These are phyloP conservation scores for Catocala fraxini DNA, from an alignment of 2,888 invertebrate genomes.

Conservation along the genomic window DNA sequence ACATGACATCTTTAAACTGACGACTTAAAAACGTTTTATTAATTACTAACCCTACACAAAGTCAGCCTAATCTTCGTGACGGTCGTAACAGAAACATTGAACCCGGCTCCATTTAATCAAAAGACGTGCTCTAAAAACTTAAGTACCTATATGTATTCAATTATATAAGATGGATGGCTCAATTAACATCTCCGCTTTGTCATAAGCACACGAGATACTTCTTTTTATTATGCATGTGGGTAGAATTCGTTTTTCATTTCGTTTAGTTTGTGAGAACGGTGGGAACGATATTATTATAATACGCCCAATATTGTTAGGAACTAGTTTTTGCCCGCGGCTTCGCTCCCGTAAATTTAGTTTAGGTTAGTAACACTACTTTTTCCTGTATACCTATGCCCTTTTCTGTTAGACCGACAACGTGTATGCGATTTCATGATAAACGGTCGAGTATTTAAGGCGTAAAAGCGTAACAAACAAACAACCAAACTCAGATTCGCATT, in stretches of 20 bases:
- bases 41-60: constrained; percentile 33
- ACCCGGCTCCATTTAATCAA: constrained; percentile 38
- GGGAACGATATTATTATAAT: no score
- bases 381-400: no score
- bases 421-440: no score
- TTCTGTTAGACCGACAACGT: no score
- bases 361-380: no score
- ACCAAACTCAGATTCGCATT: no score
- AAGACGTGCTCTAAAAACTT: constrained; percentile 24
- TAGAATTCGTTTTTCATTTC: neutral
- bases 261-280: no score
- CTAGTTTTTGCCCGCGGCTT: no score
- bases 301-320: no score
- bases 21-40: constrained; percentile 14
- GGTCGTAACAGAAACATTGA: constrained; percentile 46
- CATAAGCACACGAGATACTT: constrained; percentile 26
- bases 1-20: neutral
- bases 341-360: no score
- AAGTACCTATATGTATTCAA: constrained; percentile 21
- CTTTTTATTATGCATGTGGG: constrained; percentile 23
- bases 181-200: constrained; percentile 37
- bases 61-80: constrained; percentile 34
- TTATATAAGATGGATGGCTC: constrained; percentile 31
- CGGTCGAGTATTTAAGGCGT: no score
- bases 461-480: no score